Conservation (phyloP, 2,113 vertebrate species). For the Turnix velox region DNA sequence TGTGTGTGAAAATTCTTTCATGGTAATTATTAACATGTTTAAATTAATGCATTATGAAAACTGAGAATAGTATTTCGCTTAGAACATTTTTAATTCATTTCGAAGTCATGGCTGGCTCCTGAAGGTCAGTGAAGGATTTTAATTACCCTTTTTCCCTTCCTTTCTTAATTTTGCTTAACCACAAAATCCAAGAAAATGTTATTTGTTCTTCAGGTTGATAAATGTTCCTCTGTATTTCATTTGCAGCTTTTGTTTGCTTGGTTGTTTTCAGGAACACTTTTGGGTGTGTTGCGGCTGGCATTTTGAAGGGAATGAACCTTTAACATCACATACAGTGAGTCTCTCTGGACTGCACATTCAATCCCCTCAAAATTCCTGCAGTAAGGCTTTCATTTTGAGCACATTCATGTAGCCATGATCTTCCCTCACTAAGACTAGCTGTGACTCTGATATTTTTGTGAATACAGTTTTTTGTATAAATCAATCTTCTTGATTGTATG, state of each 20-base stretch:
- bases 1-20: not conserved
- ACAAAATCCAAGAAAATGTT: not conserved
- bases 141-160: not conserved
- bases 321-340: not conserved
- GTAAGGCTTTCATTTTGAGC: not conserved
- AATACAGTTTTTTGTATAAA: not conserved
- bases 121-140: conserved; percentile 5
- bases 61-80: not conserved
- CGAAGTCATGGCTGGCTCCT: not conserved
- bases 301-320: not conserved
- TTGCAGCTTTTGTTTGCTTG: not conserved
- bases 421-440: not conserved
- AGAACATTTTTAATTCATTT: not conserved
- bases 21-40: not conserved
- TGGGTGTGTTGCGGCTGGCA: not conserved
- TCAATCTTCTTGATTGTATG: not conserved
- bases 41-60: not conserved
- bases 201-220: not conserved
- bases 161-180: not conserved
- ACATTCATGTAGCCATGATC: rapidly evolving
- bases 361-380: not conserved
- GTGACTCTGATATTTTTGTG: not conserved
- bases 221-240: not conserved
- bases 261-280: not conserved
- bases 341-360: not conserved